Base-by-base conservation (phyloP, 2,888 invertebrate genomes). In the Argynnis bischoffii region DNA sequence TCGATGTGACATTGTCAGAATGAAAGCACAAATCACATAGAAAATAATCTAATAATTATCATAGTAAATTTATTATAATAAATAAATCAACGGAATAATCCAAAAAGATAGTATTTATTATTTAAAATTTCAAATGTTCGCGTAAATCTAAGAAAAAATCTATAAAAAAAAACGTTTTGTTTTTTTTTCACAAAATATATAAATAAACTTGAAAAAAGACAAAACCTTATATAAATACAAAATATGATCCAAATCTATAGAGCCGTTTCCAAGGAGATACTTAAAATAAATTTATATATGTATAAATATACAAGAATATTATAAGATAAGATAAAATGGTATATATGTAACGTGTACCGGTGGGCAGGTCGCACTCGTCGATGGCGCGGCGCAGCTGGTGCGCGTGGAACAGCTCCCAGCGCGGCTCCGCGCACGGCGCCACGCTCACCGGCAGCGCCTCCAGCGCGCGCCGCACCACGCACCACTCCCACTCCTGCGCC, bases 321-420 rank as follows among this genome's bases (percentile, higher is more conserved):
- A 26, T 26, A 4, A n/a, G n/a, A 26, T 26, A 26, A 26, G 4
- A 26, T 26, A 26, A 26, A 26, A 11, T 2, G 1, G 11, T 41
- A 11, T 41, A 11, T 26, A 4, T 26, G 35, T 18, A 18, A 18
- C 2, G 18, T 41, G 35, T 64, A 88, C 89, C 89, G 0, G 89
- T 87, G 55, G 89, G 86, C 64, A 90, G 74, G 69, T 91, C 91
- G 74, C 92, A 92, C 59, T 82, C 79, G 2, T 81, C 82, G 67
- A 93, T 87, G 69, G 90, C 93, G n/a, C 82, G 83, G 1, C 86
- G 77, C 65, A 93, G 80, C 67, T 90, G 90, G 14, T 84, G 78
- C 47, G 86, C 83, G 78, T 91, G 88, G 85, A 93, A 90, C 74
- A 92, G 83, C 73, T 92, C 90, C 92, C 92, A 92, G 75, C 77